Evolutionary conservation across 2,113 vertebrate species (phyloP).

Genomic region (Heterotilapia buettikoferi): DNA sequence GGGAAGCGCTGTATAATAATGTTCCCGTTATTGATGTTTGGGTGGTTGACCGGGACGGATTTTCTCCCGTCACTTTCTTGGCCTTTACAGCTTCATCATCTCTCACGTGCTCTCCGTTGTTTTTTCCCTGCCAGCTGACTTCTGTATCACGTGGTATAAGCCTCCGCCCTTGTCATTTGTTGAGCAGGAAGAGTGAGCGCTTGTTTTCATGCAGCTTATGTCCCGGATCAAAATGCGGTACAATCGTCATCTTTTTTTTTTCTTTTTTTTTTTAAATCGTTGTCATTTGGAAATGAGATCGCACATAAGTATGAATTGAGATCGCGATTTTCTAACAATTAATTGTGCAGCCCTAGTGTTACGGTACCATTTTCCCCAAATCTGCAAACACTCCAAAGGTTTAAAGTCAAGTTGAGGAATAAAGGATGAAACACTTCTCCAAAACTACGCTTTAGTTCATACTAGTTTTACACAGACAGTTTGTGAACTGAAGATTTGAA

Average conservation of each 20-base stretch:
- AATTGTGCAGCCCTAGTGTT: accelerated
- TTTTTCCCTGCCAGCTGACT: no score
- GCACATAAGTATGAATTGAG: no score
- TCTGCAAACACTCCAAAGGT: neutral
- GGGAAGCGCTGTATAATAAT: neutral
- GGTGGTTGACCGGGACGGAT: no score
- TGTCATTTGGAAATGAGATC: no score
- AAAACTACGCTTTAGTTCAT: neutral
- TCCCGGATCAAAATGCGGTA: accelerated
- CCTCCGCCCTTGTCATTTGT: no score
- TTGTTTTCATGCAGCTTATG: no score
- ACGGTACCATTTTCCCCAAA: neutral
- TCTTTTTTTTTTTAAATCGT: no score
- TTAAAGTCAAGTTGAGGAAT: neutral
- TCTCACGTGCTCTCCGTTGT: no score
- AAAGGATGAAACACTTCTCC: neutral
- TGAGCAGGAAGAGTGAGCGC: no score
- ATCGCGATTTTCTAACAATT: neutral
- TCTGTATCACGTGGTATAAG: no score
- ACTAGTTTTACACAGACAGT: neutral
- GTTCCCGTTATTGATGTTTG: neutral
- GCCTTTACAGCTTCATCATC: no score
- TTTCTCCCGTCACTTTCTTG: no score
- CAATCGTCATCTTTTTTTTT: accelerated
- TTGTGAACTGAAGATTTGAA: neutral